Evolutionary conservation across 2,888 invertebrate species (phyloP).

Genomic region (Habrosyne pyritoides): DNA sequence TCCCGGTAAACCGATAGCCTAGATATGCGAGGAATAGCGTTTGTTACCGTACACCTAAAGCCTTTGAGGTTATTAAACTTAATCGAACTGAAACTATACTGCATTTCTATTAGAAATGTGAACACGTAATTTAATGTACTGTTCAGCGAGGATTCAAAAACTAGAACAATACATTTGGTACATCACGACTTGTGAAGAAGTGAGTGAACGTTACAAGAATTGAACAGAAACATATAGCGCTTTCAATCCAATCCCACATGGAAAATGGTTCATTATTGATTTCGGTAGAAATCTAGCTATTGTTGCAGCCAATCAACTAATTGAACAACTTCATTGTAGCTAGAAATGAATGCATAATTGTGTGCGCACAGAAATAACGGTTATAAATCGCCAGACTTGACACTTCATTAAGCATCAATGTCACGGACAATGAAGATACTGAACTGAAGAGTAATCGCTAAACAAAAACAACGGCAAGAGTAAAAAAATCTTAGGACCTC

Average conservation of each 20-base stretch:
- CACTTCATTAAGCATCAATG: slow-evolving; percentile 72
- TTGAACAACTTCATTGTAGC: slow-evolving; percentile 10
- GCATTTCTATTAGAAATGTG: slow-evolving; percentile 5
- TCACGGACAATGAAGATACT: slow-evolving; percentile 58
- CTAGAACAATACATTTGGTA: not conserved
- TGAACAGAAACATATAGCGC: not conserved
- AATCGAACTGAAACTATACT: slow-evolving; percentile 11
- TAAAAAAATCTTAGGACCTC: slow-evolving; percentile 51
- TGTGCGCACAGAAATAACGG: slow-evolving; percentile 45
- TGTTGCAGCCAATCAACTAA: slow-evolving; percentile 9
- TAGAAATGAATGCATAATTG: slow-evolving; percentile 28
- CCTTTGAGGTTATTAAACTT: slow-evolving; percentile 19
- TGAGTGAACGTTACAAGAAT: not conserved
- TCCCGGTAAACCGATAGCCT: slow-evolving; percentile 71
- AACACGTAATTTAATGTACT: not conserved
- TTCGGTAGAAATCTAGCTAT: not conserved
- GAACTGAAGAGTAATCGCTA: slow-evolving; percentile 45
- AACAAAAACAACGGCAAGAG: slow-evolving; percentile 45
- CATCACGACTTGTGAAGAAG: not conserved
- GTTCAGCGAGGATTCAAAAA: not conserved
- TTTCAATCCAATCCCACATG: not conserved
- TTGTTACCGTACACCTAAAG: slow-evolving; percentile 24
- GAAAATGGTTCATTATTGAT: not conserved
- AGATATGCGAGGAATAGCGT: slow-evolving; percentile 43
- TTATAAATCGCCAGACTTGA: slow-evolving; percentile 54